Evolutionary conservation across 1,140 invertebrate species (phyloP), one percentile per base, ranked within the genome.

Genomic region (Drosophila rhopaloa): DNA sequence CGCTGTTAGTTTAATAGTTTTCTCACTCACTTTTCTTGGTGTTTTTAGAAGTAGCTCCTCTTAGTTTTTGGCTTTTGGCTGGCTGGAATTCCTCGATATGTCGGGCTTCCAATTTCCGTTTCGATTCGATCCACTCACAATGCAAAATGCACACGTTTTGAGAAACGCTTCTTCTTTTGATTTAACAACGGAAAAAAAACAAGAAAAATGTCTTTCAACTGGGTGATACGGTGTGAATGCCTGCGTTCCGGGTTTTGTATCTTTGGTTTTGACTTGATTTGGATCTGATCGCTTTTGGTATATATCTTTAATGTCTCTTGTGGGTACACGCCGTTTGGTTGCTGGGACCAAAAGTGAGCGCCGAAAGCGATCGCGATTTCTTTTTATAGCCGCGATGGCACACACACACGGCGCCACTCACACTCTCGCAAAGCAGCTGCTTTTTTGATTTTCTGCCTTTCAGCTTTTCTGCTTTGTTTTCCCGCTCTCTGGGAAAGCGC

Each of bases 291-390:
- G 54, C 6, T 41, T 16, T 46, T 51, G 37, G 32, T 19, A 44
- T 56, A 41, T 41, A 10, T 55, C 40, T 53, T 29, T n/a, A 48
- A 4, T 60, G 16, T 55, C 58, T 56, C 48, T 50, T 66, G 44
- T 51, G 60, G 62, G 43, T 82, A 73, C 76, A 71, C 71, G 80
- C 79, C 82, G 82, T 78, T 88, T 84, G 85, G 77, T 89, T 51
- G 83, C 76, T 83, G 79, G 24, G 76, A 88, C 84, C 85, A 90
- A 90, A 84, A 89, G 84, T 89, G 84, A 89, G 84, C 81, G 77
- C 80, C 72, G 80, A 81, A 78, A 75, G 73, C 85, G 77, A 89
- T 57, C 70, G 77, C 70, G 63, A 62, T 90, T 90, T 85, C 77
- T 85, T 89, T 88, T 90, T 89, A 89, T 88, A 88, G 84, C 76